Conservation (phyloP, 2,888 invertebrate species). For the Trypoxylon attenuatum region DNA sequence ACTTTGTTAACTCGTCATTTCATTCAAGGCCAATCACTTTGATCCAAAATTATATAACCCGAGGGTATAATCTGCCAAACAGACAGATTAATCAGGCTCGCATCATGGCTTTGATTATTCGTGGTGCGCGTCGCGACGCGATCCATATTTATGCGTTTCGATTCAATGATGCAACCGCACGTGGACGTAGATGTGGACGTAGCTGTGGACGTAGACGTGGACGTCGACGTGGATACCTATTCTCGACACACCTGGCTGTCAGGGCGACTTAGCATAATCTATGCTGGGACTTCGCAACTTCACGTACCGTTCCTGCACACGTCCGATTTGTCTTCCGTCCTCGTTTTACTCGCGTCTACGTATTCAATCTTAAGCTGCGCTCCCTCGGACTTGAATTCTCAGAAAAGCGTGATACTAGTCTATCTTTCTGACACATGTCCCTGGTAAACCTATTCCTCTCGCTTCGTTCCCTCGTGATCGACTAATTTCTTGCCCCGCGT, state of each 20-base stretch:
- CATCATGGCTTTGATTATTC: conserved; percentile 45
- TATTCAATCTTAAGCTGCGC: too few species aligned
- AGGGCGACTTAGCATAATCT: conserved; percentile 53
- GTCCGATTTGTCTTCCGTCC: conserved; percentile 42
- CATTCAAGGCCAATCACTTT: too few species aligned
- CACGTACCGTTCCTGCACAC: conserved; percentile 29
- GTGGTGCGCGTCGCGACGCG: conserved; percentile 41
- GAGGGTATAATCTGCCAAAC: too few species aligned
- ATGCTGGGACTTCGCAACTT: conserved; percentile 42
- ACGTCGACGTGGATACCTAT: conserved; percentile 40
- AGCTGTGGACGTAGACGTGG: too few species aligned
- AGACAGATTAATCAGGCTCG: too few species aligned
- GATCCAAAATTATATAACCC: too few species aligned
- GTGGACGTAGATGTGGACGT: too few species aligned
- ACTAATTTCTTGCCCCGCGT: conserved; percentile 31
- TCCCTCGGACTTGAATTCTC: conserved; percentile 9
- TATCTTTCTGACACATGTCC: conserved; percentile 21
- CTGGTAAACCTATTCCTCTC: conserved; percentile 19
- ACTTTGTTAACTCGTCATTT: too few species aligned
- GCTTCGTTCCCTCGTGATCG: conserved; percentile 6
- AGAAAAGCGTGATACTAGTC: conserved; percentile 8
- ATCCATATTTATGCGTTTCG: conserved; percentile 58
- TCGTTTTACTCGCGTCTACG: conserved; percentile 14
- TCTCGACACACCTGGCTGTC: conserved; percentile 52
- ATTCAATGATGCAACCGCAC: conserved; percentile 52